Evolutionary conservation across 2,888 invertebrate genomes (phyloP), one percentile per base, ranked within the genome.

Genomic region (Tiliacea citrago): DNA sequence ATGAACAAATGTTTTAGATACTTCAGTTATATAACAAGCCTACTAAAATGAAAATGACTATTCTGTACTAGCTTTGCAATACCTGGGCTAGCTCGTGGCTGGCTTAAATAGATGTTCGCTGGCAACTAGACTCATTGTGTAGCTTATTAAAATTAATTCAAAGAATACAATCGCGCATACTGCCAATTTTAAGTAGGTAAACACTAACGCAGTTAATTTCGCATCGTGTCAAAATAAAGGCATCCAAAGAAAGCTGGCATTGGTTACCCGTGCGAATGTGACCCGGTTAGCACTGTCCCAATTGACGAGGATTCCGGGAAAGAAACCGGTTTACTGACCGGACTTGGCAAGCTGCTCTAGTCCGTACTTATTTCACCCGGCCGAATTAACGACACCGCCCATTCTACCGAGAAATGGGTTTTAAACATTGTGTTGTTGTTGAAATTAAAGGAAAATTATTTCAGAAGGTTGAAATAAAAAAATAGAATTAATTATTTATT

Each of bases 251-350:
- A 69, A 72, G 60, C 73, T 85, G 85, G 80, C 85, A 85, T 67
- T 60, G 73, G 77, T 63, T 67, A 73, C 16, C 65, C 73, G 67
- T 67, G 83, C 71, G 62, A 87, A 82, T 85, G 74, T 85, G 83
- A 87, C 88, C 86, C 66, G 68, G 73, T 87, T 87, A 79, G 61
- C 61, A 49, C 35, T 68, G 72, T 77, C 58, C 77, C 80, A 85
- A 86, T 77, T 84, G 81, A 86, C 68, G 77, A 57, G 67, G 76
- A 79, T 76, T 79, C 69, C 45, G 68, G 71, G 68, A 79, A 85
- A 79, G 83, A 86, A 86, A 70, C 74, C 68, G 73, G 77, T 86
- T 87, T 87, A 77, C 80, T 77, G 72, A 83, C 75, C 73, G 73
- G 58, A 68, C 62, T 85, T 85, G 85, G 86, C 85, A 87, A 82